Evolutionary conservation across 1,140 invertebrate genomes (phyloP), one percentile per base, ranked within the genome.

Genomic region (Callitettix versicolor): DNA sequence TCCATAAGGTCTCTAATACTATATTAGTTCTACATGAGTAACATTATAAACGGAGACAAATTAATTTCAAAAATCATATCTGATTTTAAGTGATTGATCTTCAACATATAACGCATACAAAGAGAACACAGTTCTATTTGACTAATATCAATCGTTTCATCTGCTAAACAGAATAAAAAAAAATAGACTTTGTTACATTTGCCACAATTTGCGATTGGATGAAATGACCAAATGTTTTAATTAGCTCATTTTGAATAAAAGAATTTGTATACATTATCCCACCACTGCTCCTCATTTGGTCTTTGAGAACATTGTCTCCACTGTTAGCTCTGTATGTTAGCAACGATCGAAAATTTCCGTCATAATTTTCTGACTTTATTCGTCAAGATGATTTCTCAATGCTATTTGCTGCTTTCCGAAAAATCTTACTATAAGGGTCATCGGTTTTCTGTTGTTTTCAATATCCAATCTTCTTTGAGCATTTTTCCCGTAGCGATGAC

Each of bases 331-430:
- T 46, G 43, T 50, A 65, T 34, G 50, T 38, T 44, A 64, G 52
- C 5, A 65, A 44, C 30, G 56, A 57, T 57, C 58, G 52, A 40
- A 64, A 65, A 52, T 63, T 64, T 11, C 59, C 61, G 58, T 64
- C 56, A 26, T 63, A 63, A 9, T 30, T 30, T 33, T 50, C 43
- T 48, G 59, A 33, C 38, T 41, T 30, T 30, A 30, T 30, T 9
- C 14, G 53, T 59, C 57, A 22, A 20, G 24, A 22, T 58, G 48
- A 21, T 34, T 58, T 50, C 59, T 30, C 22, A 61, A 53, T 12
- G 53, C 15, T 7, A 61, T 41, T 44, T 30, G 30, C 42, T 61
- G 61, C 17, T 33, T 50, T 6, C 55, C 60, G 36, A 58, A 60
- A 55, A 57, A 34, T 51, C 54, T 42, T 58, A 57, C 33, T 49